Evolutionary conservation across 2,888 invertebrate genomes (phyloP).

Genomic region (Philonicus albiceps): DNA sequence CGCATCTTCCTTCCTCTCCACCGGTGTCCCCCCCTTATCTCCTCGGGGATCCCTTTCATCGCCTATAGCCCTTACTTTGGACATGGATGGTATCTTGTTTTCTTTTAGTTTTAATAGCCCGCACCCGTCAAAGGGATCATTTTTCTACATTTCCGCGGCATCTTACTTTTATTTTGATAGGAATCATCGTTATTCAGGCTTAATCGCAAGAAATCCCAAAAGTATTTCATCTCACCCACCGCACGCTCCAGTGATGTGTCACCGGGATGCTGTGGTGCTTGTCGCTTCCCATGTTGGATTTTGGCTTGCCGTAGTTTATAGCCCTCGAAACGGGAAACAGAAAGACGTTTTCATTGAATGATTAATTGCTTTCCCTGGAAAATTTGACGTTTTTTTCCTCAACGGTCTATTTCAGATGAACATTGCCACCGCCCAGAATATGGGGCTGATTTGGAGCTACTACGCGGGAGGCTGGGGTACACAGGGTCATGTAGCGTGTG

Average conservation of each 20-base stretch:
- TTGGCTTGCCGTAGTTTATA: constrained; percentile 17
- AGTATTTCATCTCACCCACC: background rate
- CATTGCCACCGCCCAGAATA: background rate
- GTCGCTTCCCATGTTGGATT: constrained; percentile 6
- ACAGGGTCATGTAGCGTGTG: constrained; percentile 11
- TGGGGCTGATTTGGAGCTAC: background rate
- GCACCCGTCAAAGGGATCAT: background rate
- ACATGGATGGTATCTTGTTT: background rate
- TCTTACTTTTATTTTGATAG: background rate
- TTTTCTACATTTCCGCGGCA: background rate
- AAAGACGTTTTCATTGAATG: constrained; percentile 35
- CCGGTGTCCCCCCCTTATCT: too few relatives aligned
- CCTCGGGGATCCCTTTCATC: background rate
- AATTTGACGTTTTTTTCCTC: constrained; percentile 29
- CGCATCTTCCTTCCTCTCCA: background rate
- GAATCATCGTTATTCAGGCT: constrained; percentile 4
- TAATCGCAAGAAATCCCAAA: background rate
- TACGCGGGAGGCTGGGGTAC: background rate
- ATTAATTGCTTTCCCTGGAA: constrained; percentile 34
- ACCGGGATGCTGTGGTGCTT: background rate
- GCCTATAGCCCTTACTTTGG: background rate
- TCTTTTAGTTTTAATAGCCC: background rate
- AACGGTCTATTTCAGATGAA: background rate
- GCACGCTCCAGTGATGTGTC: background rate
- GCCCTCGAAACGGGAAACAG: constrained; percentile 6